Percentiles rank a stretch among this genome's conserved stretches.
Conservation (phyloP, 2,113 vertebrate genomes). For the Gnathonemus echidnorhynchus region DNA sequence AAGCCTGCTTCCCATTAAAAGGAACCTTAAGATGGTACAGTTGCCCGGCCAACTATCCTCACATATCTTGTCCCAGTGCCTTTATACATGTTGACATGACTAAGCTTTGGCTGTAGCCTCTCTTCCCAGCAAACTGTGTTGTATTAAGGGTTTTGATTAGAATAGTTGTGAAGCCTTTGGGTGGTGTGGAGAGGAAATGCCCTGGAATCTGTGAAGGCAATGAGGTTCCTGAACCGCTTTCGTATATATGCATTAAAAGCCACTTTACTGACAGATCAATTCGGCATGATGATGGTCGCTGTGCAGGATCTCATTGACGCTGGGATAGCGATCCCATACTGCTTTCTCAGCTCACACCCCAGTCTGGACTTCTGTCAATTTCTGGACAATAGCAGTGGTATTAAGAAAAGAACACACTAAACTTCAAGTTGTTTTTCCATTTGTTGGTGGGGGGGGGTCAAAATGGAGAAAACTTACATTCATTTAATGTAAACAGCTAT, state of each 20-base stretch:
- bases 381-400: slow-evolving; percentile 35
- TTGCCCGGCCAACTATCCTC: background rate
- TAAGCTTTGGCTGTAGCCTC: background rate
- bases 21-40: background rate
- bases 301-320: background rate
- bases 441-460: slow-evolving; percentile 21
- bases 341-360: slow-evolving; percentile 39
- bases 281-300: background rate
- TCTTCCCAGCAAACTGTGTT: background rate
- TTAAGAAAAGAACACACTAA: slow-evolving; percentile 59
- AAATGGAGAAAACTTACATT: slow-evolving; percentile 38
- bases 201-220: slow-evolving; percentile 47
- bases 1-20: background rate
- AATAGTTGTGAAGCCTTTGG: background rate
- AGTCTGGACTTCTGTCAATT: slow-evolving; percentile 46
- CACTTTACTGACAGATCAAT: slow-evolving; percentile 37
- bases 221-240: slow-evolving; percentile 40
- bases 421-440: slow-evolving; percentile 33
- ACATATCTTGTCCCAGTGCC: background rate
- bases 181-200: background rate
- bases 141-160: background rate
- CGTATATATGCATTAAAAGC: slow-evolving; percentile 47
- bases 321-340: slow-evolving; percentile 3
- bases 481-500: slow-evolving; percentile 41
- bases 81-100: background rate